Evolutionary conservation across 2,797 vertebrate genomes (phyloP).

Genomic region (Diceros bicornis): DNA sequence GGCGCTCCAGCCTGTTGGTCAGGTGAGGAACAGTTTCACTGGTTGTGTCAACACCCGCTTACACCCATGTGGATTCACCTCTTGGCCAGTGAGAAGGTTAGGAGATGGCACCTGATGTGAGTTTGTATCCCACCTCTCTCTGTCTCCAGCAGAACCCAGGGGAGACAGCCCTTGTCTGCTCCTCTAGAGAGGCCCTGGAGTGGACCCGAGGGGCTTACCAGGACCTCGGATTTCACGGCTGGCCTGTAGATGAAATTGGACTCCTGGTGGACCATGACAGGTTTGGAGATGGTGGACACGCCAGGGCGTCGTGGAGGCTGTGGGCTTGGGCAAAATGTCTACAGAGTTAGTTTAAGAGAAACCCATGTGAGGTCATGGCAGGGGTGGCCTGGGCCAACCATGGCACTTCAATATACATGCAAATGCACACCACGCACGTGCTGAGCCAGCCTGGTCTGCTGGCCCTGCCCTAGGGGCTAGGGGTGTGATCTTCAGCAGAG

Average conservation of each 20-base stretch:
- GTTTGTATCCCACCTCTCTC: not conserved
- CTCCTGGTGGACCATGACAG: slow-evolving; percentile 96
- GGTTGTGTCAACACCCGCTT: not conserved
- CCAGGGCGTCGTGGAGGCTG: slow-evolving; percentile 94
- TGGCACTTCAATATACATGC: not conserved
- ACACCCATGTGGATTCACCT: not conserved
- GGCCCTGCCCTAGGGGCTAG: not conserved
- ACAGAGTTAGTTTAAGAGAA: slow-evolving; percentile 76
- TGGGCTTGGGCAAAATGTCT: slow-evolving; percentile 98
- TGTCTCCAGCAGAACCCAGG: not conserved
- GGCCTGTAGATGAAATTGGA: slow-evolving; percentile 92
- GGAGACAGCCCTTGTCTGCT: not conserved
- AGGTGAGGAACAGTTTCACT: not conserved
- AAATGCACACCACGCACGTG: slow-evolving; percentile 61
- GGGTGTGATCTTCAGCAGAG: not conserved
- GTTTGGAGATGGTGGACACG: slow-evolving; percentile 95
- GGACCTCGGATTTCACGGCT: slow-evolving; percentile 93
- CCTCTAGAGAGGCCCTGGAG: not conserved
- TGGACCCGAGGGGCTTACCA: slow-evolving; percentile 92
- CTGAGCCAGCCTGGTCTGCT: not conserved
- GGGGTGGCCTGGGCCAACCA: not conserved
- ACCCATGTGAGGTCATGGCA: not conserved
- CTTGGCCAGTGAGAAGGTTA: not conserved
- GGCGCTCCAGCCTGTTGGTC: not conserved
- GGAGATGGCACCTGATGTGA: not conserved